A percentile compares a stretch with the other conserved stretches of the same genome.
Evolutionary conservation across 2,113 vertebrate species (phyloP).

Genomic region (Stigmatopora nigra): DNA sequence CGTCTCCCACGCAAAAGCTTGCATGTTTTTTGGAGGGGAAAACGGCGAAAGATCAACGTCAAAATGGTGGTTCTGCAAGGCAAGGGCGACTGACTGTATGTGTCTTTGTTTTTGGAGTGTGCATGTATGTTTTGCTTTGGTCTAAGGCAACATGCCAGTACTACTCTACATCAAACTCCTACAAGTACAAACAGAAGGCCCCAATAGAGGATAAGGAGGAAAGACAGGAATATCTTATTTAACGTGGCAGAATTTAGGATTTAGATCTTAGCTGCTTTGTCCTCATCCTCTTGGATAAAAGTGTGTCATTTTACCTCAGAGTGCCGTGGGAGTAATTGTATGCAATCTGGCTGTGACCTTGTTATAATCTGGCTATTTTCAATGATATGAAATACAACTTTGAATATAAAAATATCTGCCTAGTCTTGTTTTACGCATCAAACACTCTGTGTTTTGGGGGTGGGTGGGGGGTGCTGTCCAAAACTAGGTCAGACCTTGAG

Average conservation of each 20-base stretch:
- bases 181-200: slow-evolving; percentile 42
- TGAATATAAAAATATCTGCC: slow-evolving; percentile 25
- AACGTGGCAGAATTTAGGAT: not conserved
- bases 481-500: slow-evolving; percentile 58
- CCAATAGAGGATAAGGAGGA: slow-evolving; percentile 5
- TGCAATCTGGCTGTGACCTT: slow-evolving; percentile 34
- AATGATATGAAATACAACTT: slow-evolving; percentile 20
- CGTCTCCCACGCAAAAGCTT: slow-evolving; percentile 16
- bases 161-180: slow-evolving; percentile 44
- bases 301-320: slow-evolving; percentile 9
- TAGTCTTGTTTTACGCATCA: slow-evolving; percentile 42
- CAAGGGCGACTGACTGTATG: not conserved
- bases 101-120: slow-evolving; percentile 13
- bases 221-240: slow-evolving; percentile 1
- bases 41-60: slow-evolving; percentile 17
- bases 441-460: slow-evolving; percentile 8
- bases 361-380: slow-evolving; percentile 29
- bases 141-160: slow-evolving; percentile 51
- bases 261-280: not conserved
- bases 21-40: slow-evolving; percentile 5
- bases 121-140: slow-evolving; percentile 41
- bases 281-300: not conserved
- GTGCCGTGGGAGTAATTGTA: slow-evolving; percentile 27
- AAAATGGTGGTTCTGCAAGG: slow-evolving; percentile 13
- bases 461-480: slow-evolving; percentile 28